Percentiles rank a stretch among this genome's conserved stretches.
phyloP scores from a whole-genome alignment of 2,888 invertebrate species.

The Nipponacmea schrenckii region DNA sequence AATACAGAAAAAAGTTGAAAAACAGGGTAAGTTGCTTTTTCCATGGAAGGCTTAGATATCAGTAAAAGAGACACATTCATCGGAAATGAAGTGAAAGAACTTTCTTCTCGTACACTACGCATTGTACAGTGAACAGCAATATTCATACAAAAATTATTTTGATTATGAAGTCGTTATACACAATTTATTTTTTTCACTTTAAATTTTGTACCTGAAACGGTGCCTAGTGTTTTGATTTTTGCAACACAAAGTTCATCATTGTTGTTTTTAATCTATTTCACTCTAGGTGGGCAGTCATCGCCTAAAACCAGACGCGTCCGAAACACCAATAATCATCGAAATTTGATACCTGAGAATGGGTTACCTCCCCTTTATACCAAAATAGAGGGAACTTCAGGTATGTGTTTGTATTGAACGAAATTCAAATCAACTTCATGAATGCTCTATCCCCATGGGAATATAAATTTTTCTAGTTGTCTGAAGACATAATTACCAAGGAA shows the following conservation, averaged over 20 bases:
- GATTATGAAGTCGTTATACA: too few species aligned
- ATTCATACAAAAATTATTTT: too few species aligned
- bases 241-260: not conserved
- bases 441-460: too few species aligned
- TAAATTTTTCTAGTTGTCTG: too few species aligned
- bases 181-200: too few species aligned
- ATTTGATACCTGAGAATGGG: conserved; percentile 60
- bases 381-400: conserved; percentile 28
- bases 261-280: conserved; percentile 5
- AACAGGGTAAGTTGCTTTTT: conserved; percentile 5
- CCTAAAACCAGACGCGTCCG: conserved; percentile 40
- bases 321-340: conserved; percentile 40
- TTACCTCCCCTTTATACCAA: conserved; percentile 62
- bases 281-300: conserved; percentile 44
- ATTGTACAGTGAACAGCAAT: too few species aligned
- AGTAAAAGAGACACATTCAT: too few species aligned
- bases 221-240: too few species aligned
- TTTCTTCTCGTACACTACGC: too few species aligned
- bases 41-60: conserved; percentile 23
- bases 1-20: conserved; percentile 51
- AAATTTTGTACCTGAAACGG: too few species aligned
- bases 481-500: not conserved
- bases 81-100: not conserved
- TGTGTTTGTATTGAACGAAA: not conserved
- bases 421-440: not conserved